Base-by-base conservation (phyloP, 2,113 vertebrate genomes). In the Scortum barcoo region DNA sequence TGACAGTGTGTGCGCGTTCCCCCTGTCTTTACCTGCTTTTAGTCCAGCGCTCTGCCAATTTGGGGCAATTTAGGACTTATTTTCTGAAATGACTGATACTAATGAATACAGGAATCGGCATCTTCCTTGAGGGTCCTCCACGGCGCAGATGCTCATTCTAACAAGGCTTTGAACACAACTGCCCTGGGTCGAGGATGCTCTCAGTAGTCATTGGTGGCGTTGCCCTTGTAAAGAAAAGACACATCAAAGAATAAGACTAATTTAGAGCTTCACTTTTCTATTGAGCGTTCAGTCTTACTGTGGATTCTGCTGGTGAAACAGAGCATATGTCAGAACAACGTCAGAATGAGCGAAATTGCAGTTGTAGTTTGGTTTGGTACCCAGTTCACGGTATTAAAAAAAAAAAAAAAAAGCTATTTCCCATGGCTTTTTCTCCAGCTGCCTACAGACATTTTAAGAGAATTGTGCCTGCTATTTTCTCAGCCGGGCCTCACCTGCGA, bases 361-460 rank as follows among this genome's bases (percentile, higher is more conserved):
- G 30, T 53, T 40, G 40, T 7, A 17, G 4, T 26, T 19, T 63
- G 24, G n/a, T 42, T 17, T 7, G 13, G 12, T 8, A 30, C 5
- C 20, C 26, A n/a, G 24, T 8, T 65, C 10, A 65, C 6, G 5
- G 38, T 46, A 8, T n/a, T 11, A 28, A 51, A 30, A 42, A 60
- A 40, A 53, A 38, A n/a, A n/a, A n/a, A n/a, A n/a, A n/a, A n/a
- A n/a, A 30, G 28, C 60, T 42, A 65, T 58, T 73, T 28, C 30
- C 20, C 13, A 2, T 53, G 51, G 48, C 28, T 67, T 42, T 22
- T 30, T 33, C 50, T 36, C 46, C 36, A 26, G 8, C 46, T 57
- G 7, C 19, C 40, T 10, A 4, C 17, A 11, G 36, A 13, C 42
- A 28, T 58, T 40, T 67, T 1, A 44, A 73, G 30, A 60, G 42